Base-by-base conservation (phyloP, 1,140 invertebrate genomes). In the Lordiphosa stackelbergi region DNA sequence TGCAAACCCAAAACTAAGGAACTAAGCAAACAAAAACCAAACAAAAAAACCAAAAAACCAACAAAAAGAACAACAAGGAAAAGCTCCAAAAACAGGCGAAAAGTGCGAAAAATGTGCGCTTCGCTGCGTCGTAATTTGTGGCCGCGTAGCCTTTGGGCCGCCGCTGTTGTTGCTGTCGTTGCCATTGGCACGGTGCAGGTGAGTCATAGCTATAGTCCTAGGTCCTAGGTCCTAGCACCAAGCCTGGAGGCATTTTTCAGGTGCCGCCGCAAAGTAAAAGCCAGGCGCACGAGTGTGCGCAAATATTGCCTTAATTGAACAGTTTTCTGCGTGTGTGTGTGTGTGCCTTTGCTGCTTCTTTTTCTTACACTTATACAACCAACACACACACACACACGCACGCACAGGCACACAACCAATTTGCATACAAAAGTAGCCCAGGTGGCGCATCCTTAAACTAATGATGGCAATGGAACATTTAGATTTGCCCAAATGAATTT, bases 221-320 rank as follows among this genome's bases (percentile, higher is more conserved):
- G 28, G 28, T 31, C 7, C 28, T 31, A 31, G 28, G 28, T 31
- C 7, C 28, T 31, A 31, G 7, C 5, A 8, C 7, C 28, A 8
- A 31, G 28, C 28, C 28, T 31, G 2, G 7, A 31, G 28, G 28
- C 28, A 31, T 48, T 37, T 51, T 46, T 19, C 58, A 46, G 52
- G 69, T 65, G 64, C 65, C 38, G 60, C 69, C 74, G 57, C 73
- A 78, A 73, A 73, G 65, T 12, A 51, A 54, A 37, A 37, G 3
- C 31, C 9, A 37, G 10, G 45, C 13, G 53, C 55, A 66, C 68
- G 75, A 74, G 74, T 75, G 71, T 79, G 75, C 75, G 77, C 75
- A 81, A 79, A 81, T 72, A 79, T 79, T 79, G 77, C 71, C 71
- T 79, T 81, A 75, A 81, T 79, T 79, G 71, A 81, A 79, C 62